A percentile compares a stretch with the other conserved stretches of the same genome.
These are phyloP conservation scores for Elephas maximus DNA, from an alignment of 2,113 vertebrate genomes.

Conservation along the genomic window DNA sequence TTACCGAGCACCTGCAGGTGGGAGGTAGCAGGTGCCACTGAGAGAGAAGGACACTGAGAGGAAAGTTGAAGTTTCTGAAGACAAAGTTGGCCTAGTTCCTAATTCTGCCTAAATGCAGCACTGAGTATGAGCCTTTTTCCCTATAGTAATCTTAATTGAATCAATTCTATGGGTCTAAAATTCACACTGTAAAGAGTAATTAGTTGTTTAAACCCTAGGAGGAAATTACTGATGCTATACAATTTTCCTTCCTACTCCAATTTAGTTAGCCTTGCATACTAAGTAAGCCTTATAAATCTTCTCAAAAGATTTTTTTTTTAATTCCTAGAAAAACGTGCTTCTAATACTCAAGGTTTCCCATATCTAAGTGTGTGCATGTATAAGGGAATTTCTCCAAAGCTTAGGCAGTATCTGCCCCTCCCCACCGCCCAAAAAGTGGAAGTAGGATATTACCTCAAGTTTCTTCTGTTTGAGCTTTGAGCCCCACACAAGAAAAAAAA, in stretches of 20 bases:
- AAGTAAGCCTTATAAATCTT: background rate
- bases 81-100: constrained; percentile 12
- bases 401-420: background rate
- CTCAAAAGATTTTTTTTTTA: constrained; percentile 31
- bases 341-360: background rate
- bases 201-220: background rate
- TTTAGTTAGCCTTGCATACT: constrained; percentile 25
- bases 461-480: background rate
- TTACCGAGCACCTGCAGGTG: background rate
- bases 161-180: background rate
- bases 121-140: background rate
- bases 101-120: background rate
- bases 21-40: background rate
- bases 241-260: constrained; percentile 9
- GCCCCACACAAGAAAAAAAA: background rate
- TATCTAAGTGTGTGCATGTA: background rate
- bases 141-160: background rate
- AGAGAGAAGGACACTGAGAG: background rate
- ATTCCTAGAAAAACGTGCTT: background rate
- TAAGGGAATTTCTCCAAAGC: constrained; percentile 33
- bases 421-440: background rate
- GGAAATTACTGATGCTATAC: constrained; percentile 26
- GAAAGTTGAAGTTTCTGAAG: constrained; percentile 30
- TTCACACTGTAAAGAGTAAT: background rate
- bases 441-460: background rate